Conservation (phyloP, 2,797 vertebrate species). For the Pangasius macronema region DNA sequence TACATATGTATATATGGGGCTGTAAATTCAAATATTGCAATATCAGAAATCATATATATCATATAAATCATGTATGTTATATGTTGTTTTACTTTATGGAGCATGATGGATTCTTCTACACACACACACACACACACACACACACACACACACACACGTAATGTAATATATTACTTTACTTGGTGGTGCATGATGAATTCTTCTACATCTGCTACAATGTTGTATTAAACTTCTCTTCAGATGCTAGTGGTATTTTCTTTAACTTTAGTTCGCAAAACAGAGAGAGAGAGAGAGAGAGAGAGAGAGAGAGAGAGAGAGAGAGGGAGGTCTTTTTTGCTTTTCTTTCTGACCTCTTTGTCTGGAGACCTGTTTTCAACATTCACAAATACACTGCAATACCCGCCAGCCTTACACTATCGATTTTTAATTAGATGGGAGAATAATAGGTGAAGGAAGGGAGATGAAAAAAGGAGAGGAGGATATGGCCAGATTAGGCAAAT, state of each 20-base stretch:
- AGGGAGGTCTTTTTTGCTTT: conserved; percentile 48
- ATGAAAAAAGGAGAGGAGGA: conserved; percentile 68
- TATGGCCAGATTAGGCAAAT: conserved; percentile 67
- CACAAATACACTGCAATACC: conserved; percentile 87
- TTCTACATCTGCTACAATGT: neutral
- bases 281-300: conserved; percentile 27
- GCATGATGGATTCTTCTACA: neutral
- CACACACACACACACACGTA: no score
- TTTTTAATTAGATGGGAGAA: conserved; percentile 88
- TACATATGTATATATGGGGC: neutral
- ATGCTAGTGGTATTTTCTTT: neutral
- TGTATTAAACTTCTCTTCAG: neutral
- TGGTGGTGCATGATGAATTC: neutral
- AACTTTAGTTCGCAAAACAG: conserved; percentile 22
- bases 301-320: conserved; percentile 32
- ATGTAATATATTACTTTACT: neutral
- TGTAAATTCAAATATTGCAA: neutral
- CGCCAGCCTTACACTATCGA: conserved; percentile 82
- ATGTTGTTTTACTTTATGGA: neutral
- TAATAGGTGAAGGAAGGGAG: conserved; percentile 83
- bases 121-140: no score
- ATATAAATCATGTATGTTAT: neutral
- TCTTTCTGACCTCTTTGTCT: conserved; percentile 58
- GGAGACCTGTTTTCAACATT: conserved; percentile 85
- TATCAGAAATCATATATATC: no score